Evolutionary conservation across 2,797 vertebrate genomes (phyloP).

Genomic region (Synaphobranchus kaupii): DNA sequence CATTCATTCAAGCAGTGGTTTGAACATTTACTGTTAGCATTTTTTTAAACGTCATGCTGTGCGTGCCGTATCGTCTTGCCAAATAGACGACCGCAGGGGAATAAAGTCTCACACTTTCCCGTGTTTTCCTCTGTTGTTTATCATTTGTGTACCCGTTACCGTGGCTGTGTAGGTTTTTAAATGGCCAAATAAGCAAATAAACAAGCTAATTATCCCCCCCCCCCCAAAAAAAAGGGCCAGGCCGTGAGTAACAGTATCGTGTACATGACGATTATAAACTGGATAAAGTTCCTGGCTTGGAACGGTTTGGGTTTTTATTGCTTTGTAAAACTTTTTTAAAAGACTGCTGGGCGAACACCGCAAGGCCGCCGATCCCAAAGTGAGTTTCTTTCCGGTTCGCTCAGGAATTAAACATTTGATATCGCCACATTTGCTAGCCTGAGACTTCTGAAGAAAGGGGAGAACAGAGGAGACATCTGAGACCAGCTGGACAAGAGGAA

Average conservation of each 20-base stretch:
- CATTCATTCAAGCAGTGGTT: neutral
- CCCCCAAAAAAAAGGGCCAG: neutral
- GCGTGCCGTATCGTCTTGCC: neutral
- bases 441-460: neutral
- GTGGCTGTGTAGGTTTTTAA: neutral
- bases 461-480: neutral
- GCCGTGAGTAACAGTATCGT: neutral
- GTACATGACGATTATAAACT: neutral
- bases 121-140: neutral
- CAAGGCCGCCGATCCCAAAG: neutral
- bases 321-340: neutral
- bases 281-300: neutral
- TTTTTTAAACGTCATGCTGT: neutral
- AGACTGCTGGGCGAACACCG: neutral
- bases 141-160: neutral
- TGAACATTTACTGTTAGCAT: neutral
- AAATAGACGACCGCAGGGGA: neutral
- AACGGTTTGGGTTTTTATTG: neutral
- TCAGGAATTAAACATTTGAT: neutral
- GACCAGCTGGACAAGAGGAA: neutral
- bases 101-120: neutral
- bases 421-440: neutral
- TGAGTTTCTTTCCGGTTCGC: neutral
- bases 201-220: neutral
- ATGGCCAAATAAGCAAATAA: neutral